A percentile compares a stretch with the other conserved stretches of the same genome.
These are phyloP conservation scores for Brachirus orientalis DNA, from an alignment of 2,113 vertebrate genomes.

Conservation along the genomic window DNA sequence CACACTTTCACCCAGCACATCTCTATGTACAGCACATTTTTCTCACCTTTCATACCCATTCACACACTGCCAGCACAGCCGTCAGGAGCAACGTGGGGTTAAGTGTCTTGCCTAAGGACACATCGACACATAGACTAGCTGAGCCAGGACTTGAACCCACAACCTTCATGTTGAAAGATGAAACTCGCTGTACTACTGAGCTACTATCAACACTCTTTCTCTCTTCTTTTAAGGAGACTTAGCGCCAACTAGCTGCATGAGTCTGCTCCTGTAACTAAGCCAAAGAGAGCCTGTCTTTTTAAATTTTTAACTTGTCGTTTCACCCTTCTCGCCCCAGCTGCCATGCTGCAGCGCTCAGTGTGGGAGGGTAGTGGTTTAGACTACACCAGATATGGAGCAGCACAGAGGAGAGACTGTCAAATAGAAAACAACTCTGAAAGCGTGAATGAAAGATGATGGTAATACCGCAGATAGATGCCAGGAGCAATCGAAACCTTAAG, in stretches of 20 bases:
- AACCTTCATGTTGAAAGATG: no score
- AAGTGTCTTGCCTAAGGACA: no score
- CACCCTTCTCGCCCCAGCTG: constrained; percentile 42
- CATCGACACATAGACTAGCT: no score
- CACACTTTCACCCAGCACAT: no score
- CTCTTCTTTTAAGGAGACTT: no score
- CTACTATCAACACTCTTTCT: no score
- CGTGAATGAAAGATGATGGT: constrained; percentile 51
- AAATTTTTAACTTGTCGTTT: constrained; percentile 31
- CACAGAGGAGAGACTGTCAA: constrained; percentile 45
- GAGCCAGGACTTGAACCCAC: no score
- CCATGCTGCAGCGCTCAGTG: constrained; percentile 39
- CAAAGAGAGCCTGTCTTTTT: constrained; percentile 50
- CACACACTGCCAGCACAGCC: no score
- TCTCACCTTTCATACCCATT: no score
- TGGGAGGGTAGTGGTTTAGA: constrained; percentile 58
- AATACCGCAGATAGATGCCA: constrained; percentile 38
- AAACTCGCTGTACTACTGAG: no score
- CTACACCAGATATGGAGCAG: constrained; percentile 36
- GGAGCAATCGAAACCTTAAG: constrained; percentile 39
- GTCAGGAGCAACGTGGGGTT: no score
- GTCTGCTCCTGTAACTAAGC: constrained; percentile 39
- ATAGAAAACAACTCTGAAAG: constrained; percentile 56
- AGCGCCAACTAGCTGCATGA: constrained; percentile 33
- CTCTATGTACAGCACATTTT: no score